phyloP scores from a whole-genome alignment of 2,888 invertebrate genomes.

The Cantharis rustica region DNA sequence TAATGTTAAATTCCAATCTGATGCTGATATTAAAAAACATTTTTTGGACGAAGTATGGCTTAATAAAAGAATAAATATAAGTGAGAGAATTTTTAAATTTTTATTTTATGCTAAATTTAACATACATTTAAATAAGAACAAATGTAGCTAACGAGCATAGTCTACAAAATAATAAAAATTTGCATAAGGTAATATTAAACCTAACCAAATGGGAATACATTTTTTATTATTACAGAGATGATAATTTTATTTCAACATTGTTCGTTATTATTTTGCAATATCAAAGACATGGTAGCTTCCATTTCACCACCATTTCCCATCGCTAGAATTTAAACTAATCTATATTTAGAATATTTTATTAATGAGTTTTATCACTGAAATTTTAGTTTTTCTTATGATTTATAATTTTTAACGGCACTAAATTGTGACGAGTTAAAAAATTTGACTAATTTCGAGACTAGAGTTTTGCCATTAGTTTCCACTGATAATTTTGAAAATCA shows the following conservation, averaged over 20 bases:
- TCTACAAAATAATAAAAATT: conserved; percentile 3
- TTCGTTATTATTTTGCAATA: neutral
- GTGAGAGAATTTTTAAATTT: neutral
- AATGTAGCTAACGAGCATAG: conserved; percentile 9
- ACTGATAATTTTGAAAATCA: too few relatives aligned
- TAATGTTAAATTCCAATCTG: neutral
- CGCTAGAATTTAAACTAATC: too few relatives aligned
- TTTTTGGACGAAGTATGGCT: neutral
- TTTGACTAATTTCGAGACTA: too few relatives aligned
- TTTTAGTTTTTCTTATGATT: too few relatives aligned
- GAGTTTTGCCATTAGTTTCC: too few relatives aligned
- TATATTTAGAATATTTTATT: too few relatives aligned
- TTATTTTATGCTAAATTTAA: conserved; percentile 4
- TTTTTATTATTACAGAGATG: neutral
- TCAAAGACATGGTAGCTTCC: neutral
- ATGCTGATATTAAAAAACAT: neutral
- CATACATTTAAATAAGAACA: conserved; percentile 2
- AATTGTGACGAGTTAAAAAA: too few relatives aligned
- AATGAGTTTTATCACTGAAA: too few relatives aligned
- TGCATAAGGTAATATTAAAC: neutral
- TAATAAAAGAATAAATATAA: neutral
- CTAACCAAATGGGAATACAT: neutral
- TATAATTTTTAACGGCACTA: too few relatives aligned
- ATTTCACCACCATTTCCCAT: too few relatives aligned
- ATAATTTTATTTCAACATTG: neutral